Base-by-base conservation (phyloP, 2,797 vertebrate species). In the Streptopelia turtur region DNA sequence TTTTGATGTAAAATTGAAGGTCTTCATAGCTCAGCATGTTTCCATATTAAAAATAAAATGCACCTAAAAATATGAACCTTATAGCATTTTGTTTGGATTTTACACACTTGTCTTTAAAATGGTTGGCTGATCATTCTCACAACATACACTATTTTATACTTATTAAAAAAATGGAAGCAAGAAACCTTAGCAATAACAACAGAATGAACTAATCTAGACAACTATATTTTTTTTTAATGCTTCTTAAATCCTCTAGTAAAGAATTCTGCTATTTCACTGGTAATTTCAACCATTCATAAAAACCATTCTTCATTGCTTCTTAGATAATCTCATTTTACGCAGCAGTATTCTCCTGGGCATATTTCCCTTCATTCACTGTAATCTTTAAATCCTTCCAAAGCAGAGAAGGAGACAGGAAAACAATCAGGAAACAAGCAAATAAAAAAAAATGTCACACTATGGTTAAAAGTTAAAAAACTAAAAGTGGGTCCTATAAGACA, bases 321-420 rank as follows among this genome's bases (percentile, higher is more conserved):
- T 69, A 75, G 72, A 83, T 75, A 95, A 92, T 92, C 82, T 88
- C 69, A 91, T 90, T 56, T 90, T 69, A 87, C 50, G 87, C 63
- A 88, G 14, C 14, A 71, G 4, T 83, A 71, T 78, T 83, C 61
- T 91, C 60, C 21, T 35, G 27, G 39, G 63, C 60, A 59, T 83
- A 77, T 90, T 95, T 72, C 87, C 28, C 63, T 75, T 84, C 60
- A 66, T 72, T 96, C 79, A 78, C 20, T 1, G 3, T 89, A 82
- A 94, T 77, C 50, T 87, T 89, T 87, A 90, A 96, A 93, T 84
- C 66, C 69, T 81, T 90, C 60, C 70, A 82, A 90, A 90, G 70
- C 45, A 66, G 63, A 87, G 35, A 39, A 88, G 56, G 31, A 93
- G 52, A 71, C 0, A 6, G 37, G 24, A 91, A 88, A 96, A 59